These are phyloP conservation scores for Chaenogobius annularis DNA, from an alignment of 2,113 vertebrate genomes.

Conservation along the genomic window DNA sequence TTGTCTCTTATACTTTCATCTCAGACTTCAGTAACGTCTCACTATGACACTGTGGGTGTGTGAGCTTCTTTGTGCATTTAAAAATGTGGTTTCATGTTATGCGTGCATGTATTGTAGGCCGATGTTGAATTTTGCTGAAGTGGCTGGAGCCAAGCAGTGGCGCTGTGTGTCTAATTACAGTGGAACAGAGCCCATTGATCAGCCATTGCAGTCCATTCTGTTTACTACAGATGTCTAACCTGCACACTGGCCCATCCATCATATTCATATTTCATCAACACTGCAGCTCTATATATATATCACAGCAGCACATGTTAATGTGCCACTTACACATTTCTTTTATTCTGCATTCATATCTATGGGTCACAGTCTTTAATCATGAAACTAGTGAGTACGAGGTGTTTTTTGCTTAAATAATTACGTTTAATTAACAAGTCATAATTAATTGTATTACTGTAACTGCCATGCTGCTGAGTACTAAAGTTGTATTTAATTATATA, in stretches of 20 bases:
- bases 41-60: constrained; percentile 51
- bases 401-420: too few species aligned
- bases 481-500: neutral
- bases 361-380: neutral
- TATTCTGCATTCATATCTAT: constrained; percentile 11
- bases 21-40: constrained; percentile 56
- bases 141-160: constrained; percentile 78
- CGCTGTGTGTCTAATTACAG: constrained; percentile 90
- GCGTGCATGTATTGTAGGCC: constrained; percentile 21
- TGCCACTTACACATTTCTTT: constrained; percentile 31
- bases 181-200: constrained; percentile 85
- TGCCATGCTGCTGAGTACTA: neutral
- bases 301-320: constrained; percentile 22
- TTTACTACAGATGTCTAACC: constrained; percentile 82
- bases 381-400: neutral
- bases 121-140: constrained; percentile 78
- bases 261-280: constrained; percentile 76
- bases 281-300: constrained; percentile 24
- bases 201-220: constrained; percentile 81
- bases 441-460: constrained; percentile 1
- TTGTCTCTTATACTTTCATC: constrained; percentile 59
- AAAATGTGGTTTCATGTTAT: constrained; percentile 20
- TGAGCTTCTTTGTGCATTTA: constrained; percentile 72
- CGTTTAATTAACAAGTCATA: constrained; percentile 18
- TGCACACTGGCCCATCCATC: constrained; percentile 73